Evolutionary conservation across 2,797 vertebrate species (phyloP).

Genomic region (Tragelaphus eurycerus): DNA sequence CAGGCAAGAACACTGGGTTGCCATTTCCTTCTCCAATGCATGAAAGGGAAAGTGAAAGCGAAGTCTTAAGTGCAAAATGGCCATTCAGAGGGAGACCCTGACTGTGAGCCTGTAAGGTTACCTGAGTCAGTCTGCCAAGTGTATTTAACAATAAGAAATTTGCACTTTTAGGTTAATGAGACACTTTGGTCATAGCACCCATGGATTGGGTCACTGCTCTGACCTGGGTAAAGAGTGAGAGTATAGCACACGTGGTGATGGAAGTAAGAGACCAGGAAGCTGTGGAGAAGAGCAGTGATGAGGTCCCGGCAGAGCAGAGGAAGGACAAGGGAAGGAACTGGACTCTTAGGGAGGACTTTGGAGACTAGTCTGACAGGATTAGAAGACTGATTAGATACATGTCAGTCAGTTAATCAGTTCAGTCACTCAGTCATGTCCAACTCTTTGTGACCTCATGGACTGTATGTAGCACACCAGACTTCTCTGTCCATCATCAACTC

Average conservation of each 20-base stretch:
- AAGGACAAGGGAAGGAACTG: fast-evolving
- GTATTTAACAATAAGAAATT: neutral
- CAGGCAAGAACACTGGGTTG: too few species aligned
- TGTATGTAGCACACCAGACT: too few species aligned
- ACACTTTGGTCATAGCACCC: neutral
- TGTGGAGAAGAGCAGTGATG: neutral
- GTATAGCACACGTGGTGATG: neutral
- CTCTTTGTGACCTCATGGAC: too few species aligned
- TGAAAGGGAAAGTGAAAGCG: too few species aligned
- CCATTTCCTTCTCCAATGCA: too few species aligned
- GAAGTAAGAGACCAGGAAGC: neutral
- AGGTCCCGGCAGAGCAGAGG: neutral
- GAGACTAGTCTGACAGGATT: too few species aligned
- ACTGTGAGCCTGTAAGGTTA: neutral
- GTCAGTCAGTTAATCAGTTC: too few species aligned
- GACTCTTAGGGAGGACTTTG: neutral
- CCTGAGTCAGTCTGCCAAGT: neutral
- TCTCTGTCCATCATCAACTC: too few species aligned
- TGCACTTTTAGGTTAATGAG: neutral
- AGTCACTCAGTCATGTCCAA: too few species aligned
- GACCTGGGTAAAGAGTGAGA: neutral
- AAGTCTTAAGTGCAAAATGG: neutral
- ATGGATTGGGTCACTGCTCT: neutral
- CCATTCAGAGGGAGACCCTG: fast-evolving
- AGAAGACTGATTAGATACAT: too few species aligned